Evolutionary conservation across 2,797 vertebrate genomes (phyloP).

Genomic region (Bryconaethiops microstoma): DNA sequence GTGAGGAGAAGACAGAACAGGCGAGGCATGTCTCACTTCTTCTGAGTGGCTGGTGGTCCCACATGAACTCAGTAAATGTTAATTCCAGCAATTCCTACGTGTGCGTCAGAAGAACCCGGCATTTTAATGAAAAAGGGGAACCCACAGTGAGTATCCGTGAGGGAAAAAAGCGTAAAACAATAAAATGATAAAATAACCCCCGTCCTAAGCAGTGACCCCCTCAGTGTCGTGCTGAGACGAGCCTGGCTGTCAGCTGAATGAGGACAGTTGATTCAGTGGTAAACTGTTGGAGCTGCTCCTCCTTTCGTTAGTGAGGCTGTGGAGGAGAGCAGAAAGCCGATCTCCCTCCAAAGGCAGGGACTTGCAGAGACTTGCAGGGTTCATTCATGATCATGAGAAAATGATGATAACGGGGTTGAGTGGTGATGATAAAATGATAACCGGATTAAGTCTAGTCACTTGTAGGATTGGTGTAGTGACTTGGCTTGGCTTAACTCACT

Average conservation of each 20-base stretch:
- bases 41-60: neutral
- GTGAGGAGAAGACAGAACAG: conserved; percentile 1
- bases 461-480: too few species aligned
- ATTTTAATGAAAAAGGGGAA: neutral
- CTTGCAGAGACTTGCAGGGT: too few species aligned
- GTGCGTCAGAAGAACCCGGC: neutral
- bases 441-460: too few species aligned
- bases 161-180: neutral
- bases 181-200: neutral
- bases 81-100: neutral
- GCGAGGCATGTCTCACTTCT: conserved; percentile 4
- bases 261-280: neutral
- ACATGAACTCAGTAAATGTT: neutral
- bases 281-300: neutral
- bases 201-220: neutral
- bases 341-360: neutral
- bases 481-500: too few species aligned
- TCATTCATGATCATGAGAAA: too few species aligned
- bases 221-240: neutral
- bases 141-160: neutral
- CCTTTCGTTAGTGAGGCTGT: neutral
- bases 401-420: too few species aligned
- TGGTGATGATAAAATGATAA: too few species aligned
- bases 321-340: neutral
- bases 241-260: conserved; percentile 1